Evolutionary conservation across 1,140 invertebrate species (phyloP).

Genomic region (Drosophila kohkoa): DNA sequence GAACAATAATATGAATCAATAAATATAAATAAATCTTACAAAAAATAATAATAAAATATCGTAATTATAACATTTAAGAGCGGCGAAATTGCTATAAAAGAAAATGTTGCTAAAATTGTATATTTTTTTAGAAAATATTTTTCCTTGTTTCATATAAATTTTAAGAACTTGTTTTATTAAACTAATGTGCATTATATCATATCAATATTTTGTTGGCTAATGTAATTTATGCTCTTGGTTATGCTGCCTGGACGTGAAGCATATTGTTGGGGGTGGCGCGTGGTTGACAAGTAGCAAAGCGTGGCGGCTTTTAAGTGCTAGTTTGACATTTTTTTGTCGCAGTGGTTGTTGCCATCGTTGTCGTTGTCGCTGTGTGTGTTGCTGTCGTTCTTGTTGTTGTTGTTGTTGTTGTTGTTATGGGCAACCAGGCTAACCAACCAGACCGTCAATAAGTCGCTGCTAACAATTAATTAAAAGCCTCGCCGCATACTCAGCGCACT

Average conservation of each 20-base stretch:
- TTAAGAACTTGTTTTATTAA: background rate
- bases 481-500: constrained; percentile 69
- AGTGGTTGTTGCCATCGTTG: constrained; percentile 29
- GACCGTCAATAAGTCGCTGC: constrained; percentile 81
- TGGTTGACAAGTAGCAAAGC: constrained; percentile 81
- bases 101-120: too few species aligned
- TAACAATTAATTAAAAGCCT: constrained; percentile 82
- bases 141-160: background rate
- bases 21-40: too few species aligned
- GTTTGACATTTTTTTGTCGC: constrained; percentile 74
- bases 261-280: constrained; percentile 80
- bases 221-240: constrained; percentile 35
- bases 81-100: too few species aligned
- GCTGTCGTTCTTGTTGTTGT: constrained; percentile 44
- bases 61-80: too few species aligned
- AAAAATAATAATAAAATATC: too few species aligned
- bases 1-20: too few species aligned
- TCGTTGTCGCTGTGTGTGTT: constrained; percentile 13
- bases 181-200: background rate
- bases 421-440: constrained; percentile 73
- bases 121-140: background rate
- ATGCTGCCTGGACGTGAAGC: constrained; percentile 63
- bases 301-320: constrained; percentile 81
- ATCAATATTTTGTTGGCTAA: constrained; percentile 21
- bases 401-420: constrained; percentile 51